Evolutionary conservation across 2,888 invertebrate genomes (phyloP).

Genomic region (Drosophila melanocephala): DNA sequence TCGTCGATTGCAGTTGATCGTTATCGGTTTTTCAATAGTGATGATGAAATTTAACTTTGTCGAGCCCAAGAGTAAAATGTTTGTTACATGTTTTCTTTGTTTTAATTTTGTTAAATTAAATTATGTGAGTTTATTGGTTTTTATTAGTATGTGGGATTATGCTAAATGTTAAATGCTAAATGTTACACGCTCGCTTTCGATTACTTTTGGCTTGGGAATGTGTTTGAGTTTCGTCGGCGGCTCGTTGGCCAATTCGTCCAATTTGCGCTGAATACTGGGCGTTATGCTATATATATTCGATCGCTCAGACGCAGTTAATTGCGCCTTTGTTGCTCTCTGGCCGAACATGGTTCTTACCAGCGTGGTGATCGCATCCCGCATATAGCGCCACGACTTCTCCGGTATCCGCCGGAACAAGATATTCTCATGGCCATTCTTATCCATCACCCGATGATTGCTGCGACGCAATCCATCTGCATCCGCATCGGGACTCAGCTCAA

Average conservation of each 20-base stretch:
- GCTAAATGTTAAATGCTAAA: constrained; percentile 46
- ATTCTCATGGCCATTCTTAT: constrained; percentile 84
- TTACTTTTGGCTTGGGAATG: constrained; percentile 19
- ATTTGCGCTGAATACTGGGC: constrained; percentile 73
- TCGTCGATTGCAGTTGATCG: not conserved
- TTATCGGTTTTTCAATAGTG: constrained; percentile 10
- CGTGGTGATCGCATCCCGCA: constrained; percentile 94
- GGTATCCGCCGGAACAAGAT: constrained; percentile 85
- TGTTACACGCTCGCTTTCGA: constrained; percentile 44
- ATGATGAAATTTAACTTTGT: constrained; percentile 22
- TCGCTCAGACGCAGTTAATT: constrained; percentile 33
- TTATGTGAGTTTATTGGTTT: constrained; percentile 49
- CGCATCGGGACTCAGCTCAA: constrained; percentile 77
- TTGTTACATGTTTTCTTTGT: constrained; percentile 23
- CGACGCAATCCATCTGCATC: constrained; percentile 62
- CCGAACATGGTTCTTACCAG: constrained; percentile 89
- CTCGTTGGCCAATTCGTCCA: constrained; percentile 72
- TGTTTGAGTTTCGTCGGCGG: constrained; percentile 44
- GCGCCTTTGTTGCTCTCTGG: constrained; percentile 37
- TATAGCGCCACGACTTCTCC: constrained; percentile 89
- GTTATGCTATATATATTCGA: constrained; percentile 74
- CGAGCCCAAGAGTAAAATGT: constrained; percentile 30
- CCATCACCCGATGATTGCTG: constrained; percentile 80
- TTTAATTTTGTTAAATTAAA: constrained; percentile 37
- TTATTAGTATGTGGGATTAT: constrained; percentile 8